phyloP scores from a whole-genome alignment of 2,888 invertebrate species.

The Callimorpha dominula region DNA sequence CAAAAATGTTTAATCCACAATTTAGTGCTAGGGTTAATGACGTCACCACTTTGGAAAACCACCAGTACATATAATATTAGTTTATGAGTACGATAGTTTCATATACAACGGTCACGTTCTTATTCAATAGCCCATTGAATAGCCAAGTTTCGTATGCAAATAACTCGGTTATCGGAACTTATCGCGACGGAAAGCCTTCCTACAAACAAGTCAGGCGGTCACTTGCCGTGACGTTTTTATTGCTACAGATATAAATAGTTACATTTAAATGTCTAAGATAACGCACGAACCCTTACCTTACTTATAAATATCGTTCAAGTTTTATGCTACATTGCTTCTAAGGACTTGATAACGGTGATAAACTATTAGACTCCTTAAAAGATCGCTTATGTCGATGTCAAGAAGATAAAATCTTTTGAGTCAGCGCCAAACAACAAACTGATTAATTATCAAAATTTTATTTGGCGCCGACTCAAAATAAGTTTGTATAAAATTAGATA shows the following conservation, averaged over 20 bases:
- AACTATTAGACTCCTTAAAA: not conserved
- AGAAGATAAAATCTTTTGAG: too few relatives aligned
- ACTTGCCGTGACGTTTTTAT: slow-evolving; percentile 42
- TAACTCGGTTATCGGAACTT: slow-evolving; percentile 15
- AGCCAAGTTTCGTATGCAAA: slow-evolving; percentile 24
- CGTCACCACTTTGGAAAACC: not conserved
- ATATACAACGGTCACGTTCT: slow-evolving; percentile 7
- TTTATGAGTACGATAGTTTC: not conserved
- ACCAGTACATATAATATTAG: not conserved
- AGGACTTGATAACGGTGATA: not conserved
- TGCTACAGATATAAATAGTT: slow-evolving; percentile 26
- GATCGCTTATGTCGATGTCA: too few relatives aligned
- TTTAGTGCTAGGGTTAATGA: not conserved
- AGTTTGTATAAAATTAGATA: too few relatives aligned
- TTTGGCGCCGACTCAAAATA: too few relatives aligned
- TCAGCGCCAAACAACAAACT: too few relatives aligned
- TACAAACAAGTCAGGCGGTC: slow-evolving; percentile 49
- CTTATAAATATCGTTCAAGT: slow-evolving; percentile 11
- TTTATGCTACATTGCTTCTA: slow-evolving; percentile 3
- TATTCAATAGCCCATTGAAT: slow-evolving; percentile 16
- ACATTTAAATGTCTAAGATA: slow-evolving; percentile 21
- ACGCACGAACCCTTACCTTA: slow-evolving; percentile 8
- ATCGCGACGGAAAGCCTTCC: slow-evolving; percentile 30
- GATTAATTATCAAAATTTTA: too few relatives aligned
- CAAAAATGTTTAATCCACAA: not conserved